Base-by-base conservation (phyloP, 2,797 vertebrate genomes). In the Acrocephalus scirpaceus region DNA sequence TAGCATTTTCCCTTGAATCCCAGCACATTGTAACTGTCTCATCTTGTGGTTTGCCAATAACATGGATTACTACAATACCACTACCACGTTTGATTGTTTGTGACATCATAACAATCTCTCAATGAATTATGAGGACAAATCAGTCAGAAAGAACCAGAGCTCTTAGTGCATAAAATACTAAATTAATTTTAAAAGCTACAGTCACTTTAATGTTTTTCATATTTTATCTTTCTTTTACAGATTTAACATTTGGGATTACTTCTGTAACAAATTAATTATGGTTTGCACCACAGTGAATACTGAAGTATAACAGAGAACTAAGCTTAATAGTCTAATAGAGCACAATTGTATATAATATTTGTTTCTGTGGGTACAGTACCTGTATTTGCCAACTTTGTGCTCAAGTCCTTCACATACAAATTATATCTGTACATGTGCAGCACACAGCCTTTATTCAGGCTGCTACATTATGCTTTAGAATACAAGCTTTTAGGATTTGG, bases 1-100 rank as follows among this genome's bases (percentile, higher is more conserved):
- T 83, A 67, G 32, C 4, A 30, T 79, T 77, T 81, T 53, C 36
- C 22, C 14, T 64, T 91, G 81, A 88, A 56, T 73, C 61, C 69
- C 53, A 72, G n/a, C 18, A 51, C 19, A 74, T 50, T 22, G 13
- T 60, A 54, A 79, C 50, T 70, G 47, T 61, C 34, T 86, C 48
- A 88, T 95, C 87, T 96, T 97, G 87, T 92, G 91, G 93, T 95
- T 95, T 97, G 96, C 91, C 92, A 72, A 97, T 98, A 97, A 91
- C 95, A 96, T 97, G 97, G 95, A 94, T 97, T 98, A 96, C 96
- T 98, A 96, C 96, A 98, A 96, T 88, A 38, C 54, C 72, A 88
- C 98, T 97, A 95, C 96, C 80, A 90, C 83, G 42, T 88, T 96
- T 93, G 88, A 81, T 48, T 92, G 58, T 77, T 95, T 93, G 86